Base-by-base conservation (phyloP, 2,113 vertebrate genomes). In the Colius striatus region DNA sequence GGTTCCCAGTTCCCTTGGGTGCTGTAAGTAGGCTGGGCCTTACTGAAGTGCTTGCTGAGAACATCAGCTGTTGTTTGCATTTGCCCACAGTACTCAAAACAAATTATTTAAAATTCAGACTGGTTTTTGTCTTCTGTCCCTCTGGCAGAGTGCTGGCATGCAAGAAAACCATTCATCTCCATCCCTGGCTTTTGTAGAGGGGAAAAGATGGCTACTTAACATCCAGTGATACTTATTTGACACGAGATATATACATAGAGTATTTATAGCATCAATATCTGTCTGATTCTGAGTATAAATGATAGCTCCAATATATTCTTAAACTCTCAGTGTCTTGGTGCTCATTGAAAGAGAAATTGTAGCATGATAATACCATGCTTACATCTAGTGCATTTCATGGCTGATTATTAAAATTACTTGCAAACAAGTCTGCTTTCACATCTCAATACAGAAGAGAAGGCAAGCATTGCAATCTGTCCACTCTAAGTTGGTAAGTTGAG, bases 371-470 rank as follows among this genome's bases (percentile, higher is more conserved):
- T 61, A n/a, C 77, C 5, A 0, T 51, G 41, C 80, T 75, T 78
- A 71, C 84, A 71, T 91, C 65, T 51, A 61, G 36, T 84, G 80
- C 45, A 76, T 91, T 95, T 93, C 84, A 82, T 41, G 75, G 82
- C 79, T 75, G 75, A 63, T 95, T 86, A 94, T 93, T 90, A 86
- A 88, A 92, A 88, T 94, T 47, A 58, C 55, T 93, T 94, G 68
- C 66, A 84, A 82, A 90, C 51, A 73, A 73, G 36, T 84, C 83
- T 77, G 47, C 38, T 88, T 43, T 95, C 47, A 13, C 34, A 27
- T 78, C 54, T 72, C 36, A 8, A 2, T 60, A 36, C 26, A 38
- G 50, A 70, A 67, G 20, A 71, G 84, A 66, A 75, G 82, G 23
- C 53, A 78, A 74, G 51, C 34, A 1, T 55, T 36, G 8, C 60